Base-by-base conservation (phyloP, 2,888 invertebrate species). In the Napeogenes sylphis region DNA sequence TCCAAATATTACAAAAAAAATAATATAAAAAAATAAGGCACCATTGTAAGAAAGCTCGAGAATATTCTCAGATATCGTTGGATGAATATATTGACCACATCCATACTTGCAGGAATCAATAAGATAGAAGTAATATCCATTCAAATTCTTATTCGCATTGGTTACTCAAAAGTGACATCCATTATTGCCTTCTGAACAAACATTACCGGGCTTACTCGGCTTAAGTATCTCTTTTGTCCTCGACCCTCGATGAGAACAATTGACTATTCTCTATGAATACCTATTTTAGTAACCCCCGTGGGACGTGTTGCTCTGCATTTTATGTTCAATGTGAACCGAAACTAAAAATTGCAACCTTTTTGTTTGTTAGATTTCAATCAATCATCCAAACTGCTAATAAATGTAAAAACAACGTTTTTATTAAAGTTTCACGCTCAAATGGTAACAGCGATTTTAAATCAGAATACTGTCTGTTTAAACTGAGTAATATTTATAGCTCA, bases 181-280 rank as follows among this genome's bases (percentile, higher is more conserved):
- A 82, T 87, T 88, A 89, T 90, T 90, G 87, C 85, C 82, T 84
- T 78, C 81, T 76, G 81, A 75, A 77, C 87, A 89, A 90, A 88
- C 86, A 88, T 82, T 78, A 78, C 76, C 78, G 77, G 68, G 70
- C 71, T 73, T 68, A 68, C 70, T 66, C 63, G 70, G 76, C 78
- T 81, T 82, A 80, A 81, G 77, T 73, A 73, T 71, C 71, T 73
- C 75, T 77, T 79, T 81, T 79, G 79, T 78, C 70, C 73, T 53
- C 59, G 13, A 51, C 51, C 64, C 47, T 55, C 59, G 63, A 61
- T 65, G 62, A 45, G 61, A 62, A 65, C 65, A 67, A 65, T 67
- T 60, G 67, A 60, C 62, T 60, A 58, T 67, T 67, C 65, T 67
- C 65, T 67, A 67, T 67, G 58, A 64, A 62, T 64, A 35, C 38